A percentile compares a stretch with the other conserved stretches of the same genome.
Conservation (phyloP, 2,113 vertebrate species). For the Thomomys bottae region DNA sequence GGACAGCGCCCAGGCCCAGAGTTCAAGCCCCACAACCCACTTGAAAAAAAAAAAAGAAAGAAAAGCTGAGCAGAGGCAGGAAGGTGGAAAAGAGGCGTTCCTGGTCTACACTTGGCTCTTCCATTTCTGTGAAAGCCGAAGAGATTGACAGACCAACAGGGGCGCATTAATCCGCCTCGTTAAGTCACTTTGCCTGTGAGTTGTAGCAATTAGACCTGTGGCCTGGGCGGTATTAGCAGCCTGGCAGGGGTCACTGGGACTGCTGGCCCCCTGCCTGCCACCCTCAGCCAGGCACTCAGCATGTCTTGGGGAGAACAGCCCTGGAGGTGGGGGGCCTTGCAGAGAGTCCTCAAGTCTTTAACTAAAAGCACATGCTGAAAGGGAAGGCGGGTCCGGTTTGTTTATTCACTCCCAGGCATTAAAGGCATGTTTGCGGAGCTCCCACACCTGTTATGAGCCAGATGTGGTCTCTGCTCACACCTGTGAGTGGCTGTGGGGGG, state of each 20-base stretch:
- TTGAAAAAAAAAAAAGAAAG: too few species aligned
- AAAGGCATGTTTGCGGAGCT: background rate
- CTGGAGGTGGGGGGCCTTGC: background rate
- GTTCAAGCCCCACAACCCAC: too few species aligned
- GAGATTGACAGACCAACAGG: conserved; percentile 1
- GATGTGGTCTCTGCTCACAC: background rate
- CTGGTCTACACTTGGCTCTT: background rate
- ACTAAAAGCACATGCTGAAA: background rate
- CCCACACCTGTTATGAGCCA: background rate
- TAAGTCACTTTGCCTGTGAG: conserved; percentile 60
- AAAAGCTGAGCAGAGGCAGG: background rate
- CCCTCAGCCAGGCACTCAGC: background rate
- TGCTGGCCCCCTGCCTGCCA: conserved; percentile 31
- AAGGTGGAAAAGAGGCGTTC: background rate
- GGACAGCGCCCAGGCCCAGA: too few species aligned
- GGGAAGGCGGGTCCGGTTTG: background rate
- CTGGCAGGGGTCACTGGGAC: background rate
- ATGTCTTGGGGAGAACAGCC: background rate
- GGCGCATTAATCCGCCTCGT: conserved; percentile 50
- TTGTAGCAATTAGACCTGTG: conserved; percentile 63
- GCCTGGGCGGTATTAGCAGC: conserved; percentile 38
- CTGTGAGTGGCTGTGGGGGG: background rate
- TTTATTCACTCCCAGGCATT: background rate
- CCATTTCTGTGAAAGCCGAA: background rate
- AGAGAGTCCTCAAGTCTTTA: background rate